Base-by-base conservation (phyloP, 2,113 vertebrate species). In the Serinus canaria region DNA sequence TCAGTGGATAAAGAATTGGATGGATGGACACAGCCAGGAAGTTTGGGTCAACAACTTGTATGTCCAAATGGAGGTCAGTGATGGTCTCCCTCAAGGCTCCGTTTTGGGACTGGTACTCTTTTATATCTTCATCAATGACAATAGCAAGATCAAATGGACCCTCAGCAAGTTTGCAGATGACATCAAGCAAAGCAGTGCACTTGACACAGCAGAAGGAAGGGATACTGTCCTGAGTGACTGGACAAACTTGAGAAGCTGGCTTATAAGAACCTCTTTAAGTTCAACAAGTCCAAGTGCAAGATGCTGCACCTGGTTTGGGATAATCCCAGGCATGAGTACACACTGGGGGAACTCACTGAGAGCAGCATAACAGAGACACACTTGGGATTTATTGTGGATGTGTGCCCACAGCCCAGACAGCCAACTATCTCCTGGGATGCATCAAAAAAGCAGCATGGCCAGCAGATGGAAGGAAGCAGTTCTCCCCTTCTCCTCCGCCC, bases 31-130 rank as follows among this genome's bases (percentile, higher is more conserved):
- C 30, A 41, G 30, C 5, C 30, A 66, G 43, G 30, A 56, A 74
- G 28, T 8, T 23, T 60, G 16, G 5, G 43, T 56, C 50, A 56
- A 66, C 37, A 78, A 43, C 23, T n/a, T 52, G 23, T 39, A 28
- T 0, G 0, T 55, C n/a, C 41, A 74, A 2, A 2, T 21, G 35
- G 35, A 85, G 20, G 6, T 10, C 24, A 43, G 20, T 14, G 62
- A 76, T 14, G 13, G 13, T 43, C 35, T 25, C 21, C 25, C 13
- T 43, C 44, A 31, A 31, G 16, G 44, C 13, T 86, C 31, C 0
- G 1, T 50, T 76, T 76, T 50, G 37, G 21, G 31, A 59, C 46
- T 52, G 17, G 33, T 68, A 33, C 14, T 60, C 18, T 78, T 52
- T 52, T 4, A 16, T 9, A 62, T 8, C 23, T 53, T 44, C 28